phyloP scores from a whole-genome alignment of 2,888 invertebrate genomes.

The Calameuta filiformis region DNA sequence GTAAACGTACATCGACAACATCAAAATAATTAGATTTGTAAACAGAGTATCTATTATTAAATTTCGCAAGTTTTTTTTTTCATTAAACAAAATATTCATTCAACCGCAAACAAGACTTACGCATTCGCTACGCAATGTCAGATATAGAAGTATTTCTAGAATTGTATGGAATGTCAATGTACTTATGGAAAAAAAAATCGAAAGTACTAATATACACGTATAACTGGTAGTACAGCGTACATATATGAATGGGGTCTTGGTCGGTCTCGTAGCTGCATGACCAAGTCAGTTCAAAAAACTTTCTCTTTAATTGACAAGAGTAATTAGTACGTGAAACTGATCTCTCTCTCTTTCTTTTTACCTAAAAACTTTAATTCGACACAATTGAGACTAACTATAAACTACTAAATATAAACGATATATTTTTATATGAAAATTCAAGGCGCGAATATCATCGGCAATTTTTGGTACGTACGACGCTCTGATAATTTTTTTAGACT shows the following conservation, averaged over 20 bases:
- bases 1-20: not conserved
- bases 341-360: conserved; percentile 5
- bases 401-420: too few relatives aligned
- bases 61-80: not conserved
- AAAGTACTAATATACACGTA: not conserved
- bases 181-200: not conserved
- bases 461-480: not conserved
- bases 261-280: conserved; percentile 27
- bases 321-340: conserved; percentile 27
- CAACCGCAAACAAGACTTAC: not conserved
- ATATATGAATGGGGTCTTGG: conserved; percentile 16
- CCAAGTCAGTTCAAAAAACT: conserved; percentile 34
- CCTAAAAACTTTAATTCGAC: not conserved
- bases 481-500: not conserved
- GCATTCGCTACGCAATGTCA: not conserved
- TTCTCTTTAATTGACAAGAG: conserved; percentile 38
- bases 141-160: not conserved
- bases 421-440: not conserved
- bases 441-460: not conserved
- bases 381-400: not conserved
- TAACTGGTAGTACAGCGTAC: not conserved
- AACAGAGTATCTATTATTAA: not conserved
- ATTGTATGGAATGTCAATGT: not conserved
- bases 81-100: not conserved
- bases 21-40: not conserved